These are phyloP conservation scores for Copsychus sechellarum DNA, from an alignment of 2,113 vertebrate genomes.

Conservation along the genomic window DNA sequence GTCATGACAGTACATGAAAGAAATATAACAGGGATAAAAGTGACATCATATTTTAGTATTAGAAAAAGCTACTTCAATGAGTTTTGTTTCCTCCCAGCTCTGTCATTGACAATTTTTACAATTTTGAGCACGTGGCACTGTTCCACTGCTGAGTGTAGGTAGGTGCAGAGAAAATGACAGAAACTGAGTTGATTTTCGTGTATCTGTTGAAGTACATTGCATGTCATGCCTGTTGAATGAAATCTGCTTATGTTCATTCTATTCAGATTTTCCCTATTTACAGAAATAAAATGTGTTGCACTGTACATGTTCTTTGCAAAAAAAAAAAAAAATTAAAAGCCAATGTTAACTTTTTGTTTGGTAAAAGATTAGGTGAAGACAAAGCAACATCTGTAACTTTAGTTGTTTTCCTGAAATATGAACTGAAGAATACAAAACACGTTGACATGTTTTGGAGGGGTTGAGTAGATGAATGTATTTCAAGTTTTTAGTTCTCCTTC, in stretches of 20 bases:
- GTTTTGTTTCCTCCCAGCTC: neutral
- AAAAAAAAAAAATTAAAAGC: neutral
- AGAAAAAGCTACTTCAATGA: neutral
- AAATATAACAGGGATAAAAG: neutral
- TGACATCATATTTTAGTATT: neutral
- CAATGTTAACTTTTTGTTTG: neutral
- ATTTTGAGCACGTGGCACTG: accelerated
- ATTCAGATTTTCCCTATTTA: neutral
- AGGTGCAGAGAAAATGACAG: neutral
- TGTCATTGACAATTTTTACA: neutral
- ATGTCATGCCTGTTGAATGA: neutral
- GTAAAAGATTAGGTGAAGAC: neutral
- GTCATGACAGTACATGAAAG: neutral
- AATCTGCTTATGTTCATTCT: neutral
- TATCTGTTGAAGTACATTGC: neutral
- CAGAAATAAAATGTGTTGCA: neutral
- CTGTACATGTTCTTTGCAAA: neutral
- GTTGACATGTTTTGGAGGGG: neutral
- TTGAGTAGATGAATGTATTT: neutral
- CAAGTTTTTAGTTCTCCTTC: neutral
- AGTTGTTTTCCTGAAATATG: neutral
- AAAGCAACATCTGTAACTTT: neutral
- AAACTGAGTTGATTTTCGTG: neutral
- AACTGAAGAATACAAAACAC: neutral
- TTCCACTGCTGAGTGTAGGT: neutral